Percentiles rank a stretch among this genome's conserved stretches.
These are phyloP conservation scores for Semotilus atromaculatus DNA, from an alignment of 2,797 vertebrate genomes.

Conservation along the genomic window DNA sequence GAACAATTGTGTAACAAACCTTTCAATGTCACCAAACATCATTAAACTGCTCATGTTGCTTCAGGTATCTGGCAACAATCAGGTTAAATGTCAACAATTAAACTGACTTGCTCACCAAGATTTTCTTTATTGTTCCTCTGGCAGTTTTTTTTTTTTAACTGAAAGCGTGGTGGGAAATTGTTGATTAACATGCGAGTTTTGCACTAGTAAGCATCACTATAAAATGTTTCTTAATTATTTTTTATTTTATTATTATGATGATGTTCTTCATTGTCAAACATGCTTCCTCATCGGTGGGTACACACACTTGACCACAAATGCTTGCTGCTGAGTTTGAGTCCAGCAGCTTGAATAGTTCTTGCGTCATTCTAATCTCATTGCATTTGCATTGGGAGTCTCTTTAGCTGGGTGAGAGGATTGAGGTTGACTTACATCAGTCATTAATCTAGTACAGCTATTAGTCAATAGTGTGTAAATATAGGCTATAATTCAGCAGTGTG, in stretches of 20 bases:
- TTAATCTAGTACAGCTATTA: constrained; percentile 48
- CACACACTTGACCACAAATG: constrained; percentile 5
- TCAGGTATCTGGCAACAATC: background rate
- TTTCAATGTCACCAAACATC: background rate
- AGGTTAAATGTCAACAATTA: background rate
- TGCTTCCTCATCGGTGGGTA: background rate
- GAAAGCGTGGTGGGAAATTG: background rate
- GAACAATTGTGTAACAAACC: background rate
- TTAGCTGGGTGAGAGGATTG: constrained; percentile 68
- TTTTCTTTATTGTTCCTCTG: background rate
- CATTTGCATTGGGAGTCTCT: constrained; percentile 45
- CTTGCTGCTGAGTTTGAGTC: background rate
- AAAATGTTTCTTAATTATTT: background rate
- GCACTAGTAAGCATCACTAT: background rate
- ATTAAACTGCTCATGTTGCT: background rate
- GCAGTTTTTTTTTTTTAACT: background rate
- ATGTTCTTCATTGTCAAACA: background rate
- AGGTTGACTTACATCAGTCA: constrained; percentile 70
- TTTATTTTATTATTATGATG: background rate
- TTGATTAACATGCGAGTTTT: background rate
- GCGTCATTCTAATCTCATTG: constrained; percentile 53
- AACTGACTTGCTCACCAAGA: background rate
- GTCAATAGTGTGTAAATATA: constrained; percentile 30
- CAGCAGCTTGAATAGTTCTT: constrained; percentile 36
- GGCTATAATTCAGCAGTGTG: background rate